Evolutionary conservation across 2,113 vertebrate species (phyloP), one percentile per base, ranked within the genome.

Genomic region (Siniperca chuatsi): DNA sequence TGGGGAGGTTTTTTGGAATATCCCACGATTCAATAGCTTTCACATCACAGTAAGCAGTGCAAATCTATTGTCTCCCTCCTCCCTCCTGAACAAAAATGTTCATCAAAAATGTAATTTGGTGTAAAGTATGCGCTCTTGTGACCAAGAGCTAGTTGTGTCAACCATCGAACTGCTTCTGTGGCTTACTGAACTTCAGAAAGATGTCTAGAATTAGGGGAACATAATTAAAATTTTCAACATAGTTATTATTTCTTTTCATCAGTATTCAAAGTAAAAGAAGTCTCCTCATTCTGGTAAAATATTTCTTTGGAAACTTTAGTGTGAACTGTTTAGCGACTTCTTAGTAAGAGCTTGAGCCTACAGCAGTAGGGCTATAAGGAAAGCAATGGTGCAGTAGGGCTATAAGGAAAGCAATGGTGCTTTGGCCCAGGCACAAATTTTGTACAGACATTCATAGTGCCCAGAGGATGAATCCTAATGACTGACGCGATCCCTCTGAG

Each of bases 21-120:
- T 50, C 67, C 42, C 37, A 62, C 84, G 37, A 90, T 89, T 87
- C 81, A 80, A 75, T 77, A 75, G 78, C 55, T 73, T 83, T 79
- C 35, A 66, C n/a, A 60, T 79, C 83, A 65, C 81, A 57, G 13
- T 79, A 71, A 87, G 81, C 71, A 58, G 12, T 61, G 61, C 20
- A 79, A 85, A 80, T 35, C 11, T 58, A 40, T 83, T 81, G 65
- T 37, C 44, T 29, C 72, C n/a, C 21, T 64, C 42, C 33, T 58
- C 8, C 54, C 74, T 65, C 57, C 67, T 61, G 77, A 79, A 52
- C 46, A 61, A 68, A 90, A 75, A 77, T 33, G 21, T 72, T 75
- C 6, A 29, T 29, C 29, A 29, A 29, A 29, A 29, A 29, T 29
- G 23, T 73, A 54, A 69, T 75, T 46, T 35, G 42, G 65, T 66